Evolutionary conservation across 2,113 vertebrate genomes (phyloP), one percentile per base, ranked within the genome.

Genomic region (Pampusana beccarii): DNA sequence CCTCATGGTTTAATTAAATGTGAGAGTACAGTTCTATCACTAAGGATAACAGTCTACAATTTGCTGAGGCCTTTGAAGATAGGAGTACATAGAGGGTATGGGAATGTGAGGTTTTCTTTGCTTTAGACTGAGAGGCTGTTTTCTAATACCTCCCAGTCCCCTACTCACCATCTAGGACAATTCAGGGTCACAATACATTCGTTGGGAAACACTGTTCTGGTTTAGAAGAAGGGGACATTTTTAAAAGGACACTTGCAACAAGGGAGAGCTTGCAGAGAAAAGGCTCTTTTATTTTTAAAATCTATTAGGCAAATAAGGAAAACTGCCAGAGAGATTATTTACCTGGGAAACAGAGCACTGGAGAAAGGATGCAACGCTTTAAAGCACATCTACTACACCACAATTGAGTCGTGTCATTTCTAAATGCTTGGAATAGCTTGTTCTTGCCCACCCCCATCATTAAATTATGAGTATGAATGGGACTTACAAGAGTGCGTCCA

Each of bases 401-500:
- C 7, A 19, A 24, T 44, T 82, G 80, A 48, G 51, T 57, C 3
- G 3, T 62, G 74, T 74, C 69, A 77, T 64, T 95, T 90, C 78
- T 84, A 82, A 95, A 92, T 44, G 65, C 42, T n/a, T 83, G 62
- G 44, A 93, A 58, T 31, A 94, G 60, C 40, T 42, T 69, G 29
- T 20, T 92, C 8, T 56, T 38, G 83, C 40, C 34, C 40, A 57
- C 21, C 33, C 33, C 70, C 70, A 50, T 81, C 42, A 78, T 88
- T 79, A 92, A 87, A 65, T 92, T 88, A 91, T 34, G 83, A 92
- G 42, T 57, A 61, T 80, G 92, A 94, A 96, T 95, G 73, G 84
- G 51, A 92, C 42, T 94, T 93, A 90, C 28, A 72, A 42, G 72
- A 67, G 66, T 87, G 79, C 72, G 82, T 92, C 88, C 86, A 65